Base-by-base conservation (phyloP, 2,888 invertebrate species). In the Rotaria sp. region DNA sequence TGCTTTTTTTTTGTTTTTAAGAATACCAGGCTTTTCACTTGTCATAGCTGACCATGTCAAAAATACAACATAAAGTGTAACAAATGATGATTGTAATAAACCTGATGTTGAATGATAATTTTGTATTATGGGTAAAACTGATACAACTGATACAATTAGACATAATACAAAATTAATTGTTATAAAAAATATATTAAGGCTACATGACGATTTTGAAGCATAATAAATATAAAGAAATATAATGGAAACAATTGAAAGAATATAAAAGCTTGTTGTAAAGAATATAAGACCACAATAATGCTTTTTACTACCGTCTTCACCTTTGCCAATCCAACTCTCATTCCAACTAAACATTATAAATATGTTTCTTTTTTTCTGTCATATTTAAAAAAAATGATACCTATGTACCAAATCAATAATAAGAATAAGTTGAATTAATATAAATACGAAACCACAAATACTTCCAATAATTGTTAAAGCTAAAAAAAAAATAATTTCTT, bases 21-120 rank as follows among this genome's bases (percentile, higher is more conserved):
- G 10, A 11, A 13, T 75, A 41, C 38, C 41, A 24, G 75, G 26
- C 24, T 80, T 26, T 89, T 94, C 94, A 92, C 97, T 99, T 88
- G 96, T 94, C 90, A 99, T 94, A 45, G 97, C 95, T 1, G 98
- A 97, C 99, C 99, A 99, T 85, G 99, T 99, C 88, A 99, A 93
- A 91, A 96, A 99, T 89, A 96, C 93, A 26, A 96, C 95, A 91
- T 99, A 99, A 30, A 97, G 92, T 10, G 96, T 94, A 84, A 99
- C 96, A 86, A 97, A 93, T 0, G 97, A 95, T 1, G 98, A 95
- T 92, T 97, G 97, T 87, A 96, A 86, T n/a, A 88, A 75, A 18
- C 86, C 87, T 26, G 87, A 87, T 86, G 85, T 84, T 30, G 85
- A 35, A 55, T 89, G 89, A 91, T 91, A 89, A 90, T 97, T 96